Base-by-base conservation (phyloP, 2,888 invertebrate species). In the Sericinus montela region DNA sequence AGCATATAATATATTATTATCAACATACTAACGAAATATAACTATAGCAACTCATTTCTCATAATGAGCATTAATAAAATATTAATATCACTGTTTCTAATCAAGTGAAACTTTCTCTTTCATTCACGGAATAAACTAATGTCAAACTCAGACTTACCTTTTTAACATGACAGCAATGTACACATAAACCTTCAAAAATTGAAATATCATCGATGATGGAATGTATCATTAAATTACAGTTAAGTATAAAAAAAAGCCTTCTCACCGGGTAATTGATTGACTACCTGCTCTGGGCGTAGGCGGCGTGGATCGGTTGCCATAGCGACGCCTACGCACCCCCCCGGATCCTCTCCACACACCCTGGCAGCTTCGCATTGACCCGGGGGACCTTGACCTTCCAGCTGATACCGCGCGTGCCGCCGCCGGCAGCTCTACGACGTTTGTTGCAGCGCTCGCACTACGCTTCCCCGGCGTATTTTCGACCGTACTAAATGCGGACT, bases 331-430 rank as follows among this genome's bases (percentile, higher is more conserved):
- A 83, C 85, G 80, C 80, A 57, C 47, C 54, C 55, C 62, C 56
- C 42, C 51, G 29, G 29, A 40, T 52, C 49, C 52, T 32, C 36
- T 32, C 36, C 46, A 29, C 42, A 32, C 43, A 32, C 57, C 59
- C 59, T 52, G 46, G 50, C 60, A 49, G 52, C 61, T 57, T 77
- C 75, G 63, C 83, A 77, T 76, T 82, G 85, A 85, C 84, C 85
- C 81, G 77, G 80, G 55, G 72, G 62, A 78, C 87, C 87, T 87
- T 87, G 87, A 86, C 85, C 75, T 68, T 70, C 55, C 80, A 84
- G 82, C 81, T 80, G 85, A 82, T 76, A 28, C 35, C 41, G 41
- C 73, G 74, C 77, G 72, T 72, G 72, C 62, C 62, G 56, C 51
- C 52, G 72, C 59, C 63, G 56, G 52, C 53, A 41, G 52, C 46